A percentile compares a stretch with the other conserved stretches of the same genome.
Evolutionary conservation across 2,888 invertebrate genomes (phyloP).

Genomic region (Baronia brevicornis): DNA sequence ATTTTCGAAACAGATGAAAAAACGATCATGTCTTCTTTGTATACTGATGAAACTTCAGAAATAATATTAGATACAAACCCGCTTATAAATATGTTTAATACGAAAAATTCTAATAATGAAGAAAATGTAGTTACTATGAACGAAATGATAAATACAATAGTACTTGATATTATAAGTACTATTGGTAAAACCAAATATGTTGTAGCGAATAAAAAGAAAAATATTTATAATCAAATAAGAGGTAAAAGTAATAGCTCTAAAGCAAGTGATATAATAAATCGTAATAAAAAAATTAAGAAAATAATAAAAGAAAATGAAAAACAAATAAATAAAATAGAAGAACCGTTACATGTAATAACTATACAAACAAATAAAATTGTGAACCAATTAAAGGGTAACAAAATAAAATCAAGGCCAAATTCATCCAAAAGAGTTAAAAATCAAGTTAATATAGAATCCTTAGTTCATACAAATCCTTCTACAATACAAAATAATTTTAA

Average conservation of each 20-base stretch:
- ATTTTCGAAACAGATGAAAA: constrained; percentile 47
- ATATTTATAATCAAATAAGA: too few relatives aligned
- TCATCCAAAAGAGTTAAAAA: too few relatives aligned
- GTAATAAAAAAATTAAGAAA: not conserved
- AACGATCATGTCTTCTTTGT: constrained; percentile 7
- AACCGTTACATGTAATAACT: not conserved
- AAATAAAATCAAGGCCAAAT: too few relatives aligned
- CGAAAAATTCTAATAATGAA: too few relatives aligned
- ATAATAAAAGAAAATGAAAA: not conserved
- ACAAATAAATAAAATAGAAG: not conserved
- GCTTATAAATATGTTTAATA: constrained; percentile 5
- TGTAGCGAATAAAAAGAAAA: not conserved
- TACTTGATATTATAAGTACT: not conserved
- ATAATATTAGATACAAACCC: constrained; percentile 8
- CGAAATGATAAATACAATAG: not conserved
- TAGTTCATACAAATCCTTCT: too few relatives aligned
- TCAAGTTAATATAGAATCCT: too few relatives aligned
- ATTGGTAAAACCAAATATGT: not conserved
- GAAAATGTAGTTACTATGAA: too few relatives aligned
- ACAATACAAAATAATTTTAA: not conserved
- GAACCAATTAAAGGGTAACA: too few relatives aligned
- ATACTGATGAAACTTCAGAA: constrained; percentile 11
- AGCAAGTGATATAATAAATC: not conserved
- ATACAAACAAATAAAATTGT: too few relatives aligned
- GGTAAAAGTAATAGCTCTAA: too few relatives aligned